Evolutionary conservation across 1,140 invertebrate species (phyloP), one percentile per base, ranked within the genome.

Genomic region (Ephestia elutella): DNA sequence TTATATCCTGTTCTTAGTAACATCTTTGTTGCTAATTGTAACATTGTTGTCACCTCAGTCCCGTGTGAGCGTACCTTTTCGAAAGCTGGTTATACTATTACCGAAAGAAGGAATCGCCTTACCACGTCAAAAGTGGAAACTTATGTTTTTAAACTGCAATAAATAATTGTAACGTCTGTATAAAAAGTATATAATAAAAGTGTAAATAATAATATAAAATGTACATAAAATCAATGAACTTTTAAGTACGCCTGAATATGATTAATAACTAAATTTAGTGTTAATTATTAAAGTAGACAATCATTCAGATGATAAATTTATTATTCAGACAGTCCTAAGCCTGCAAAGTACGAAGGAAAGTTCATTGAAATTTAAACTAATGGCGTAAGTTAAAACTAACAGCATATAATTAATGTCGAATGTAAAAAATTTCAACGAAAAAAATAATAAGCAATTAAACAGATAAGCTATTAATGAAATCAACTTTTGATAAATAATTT

Each of bases 141-240:
- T 28, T 28, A 28, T 28, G 25, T 28, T 28, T 28, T 8, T 28
- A 28, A 28, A 28, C 8, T 28, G 25, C 8, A 28, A 28, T 8
- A 28, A 28, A 28, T 28, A 8, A 28, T 28, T 5, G 25, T 8
- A 5, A 8, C 3, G 25, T 3, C 25, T 28, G 25, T 28, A 8
- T 28, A 28, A 28, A 28, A 28, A 5, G 3, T 28, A 8, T 28
- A 28, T 28, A 3, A 28, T 28, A 28, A 8, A 28, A 8, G 25
- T 28, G 25, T 28, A 8, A 28, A 28, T 8, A 28, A 8, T 28
- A 5, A 28, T 8, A 5, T 5, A 28, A 28, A 48, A 15, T 48
- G 44, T 48, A 48, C 44, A 48, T 48, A 48, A 48, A 17, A 48
- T 15, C 44, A 48, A 48, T 48, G 44, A 48, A 48, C 44, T 48